phyloP scores from a whole-genome alignment of 2,888 invertebrate genomes.

The Amblyteles armatorius region DNA sequence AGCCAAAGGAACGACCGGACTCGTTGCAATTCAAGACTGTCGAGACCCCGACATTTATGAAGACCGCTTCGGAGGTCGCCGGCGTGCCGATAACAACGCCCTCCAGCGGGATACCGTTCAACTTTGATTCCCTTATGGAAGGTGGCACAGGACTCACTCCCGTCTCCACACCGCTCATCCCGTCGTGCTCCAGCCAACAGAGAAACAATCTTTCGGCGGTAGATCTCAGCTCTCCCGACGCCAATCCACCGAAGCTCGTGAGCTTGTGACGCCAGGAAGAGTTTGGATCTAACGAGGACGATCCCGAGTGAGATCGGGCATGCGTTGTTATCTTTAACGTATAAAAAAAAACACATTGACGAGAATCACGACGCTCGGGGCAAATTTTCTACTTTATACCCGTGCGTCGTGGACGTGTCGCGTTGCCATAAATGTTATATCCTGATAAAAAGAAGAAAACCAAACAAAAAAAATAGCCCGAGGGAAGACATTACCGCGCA shows the following conservation, averaged over 20 bases:
- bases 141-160: conserved; percentile 97
- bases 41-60: conserved; percentile 82
- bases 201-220: conserved; percentile 88
- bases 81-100: conserved; percentile 95
- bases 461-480: not conserved
- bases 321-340: not conserved
- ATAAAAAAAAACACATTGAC: conserved; percentile 15
- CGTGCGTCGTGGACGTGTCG: conserved; percentile 72
- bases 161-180: conserved; percentile 90
- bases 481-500: not conserved
- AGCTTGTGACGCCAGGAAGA: conserved; percentile 90
- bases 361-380: conserved; percentile 66
- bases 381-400: conserved; percentile 15
- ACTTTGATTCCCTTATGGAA: conserved; percentile 97
- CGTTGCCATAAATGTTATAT: conserved; percentile 77
- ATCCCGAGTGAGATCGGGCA: conserved; percentile 73
- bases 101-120: conserved; percentile 94
- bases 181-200: conserved; percentile 91
- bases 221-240: conserved; percentile 91
- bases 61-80: conserved; percentile 88
- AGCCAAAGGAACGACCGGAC: conserved; percentile 79
- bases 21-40: conserved; percentile 80
- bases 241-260: conserved; percentile 92
- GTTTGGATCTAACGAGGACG: conserved; percentile 74
- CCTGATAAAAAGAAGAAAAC: conserved; percentile 27